These are phyloP conservation scores for Seriola quinqueradiata DNA, from an alignment of 2,113 vertebrate species.

Conservation along the genomic window DNA sequence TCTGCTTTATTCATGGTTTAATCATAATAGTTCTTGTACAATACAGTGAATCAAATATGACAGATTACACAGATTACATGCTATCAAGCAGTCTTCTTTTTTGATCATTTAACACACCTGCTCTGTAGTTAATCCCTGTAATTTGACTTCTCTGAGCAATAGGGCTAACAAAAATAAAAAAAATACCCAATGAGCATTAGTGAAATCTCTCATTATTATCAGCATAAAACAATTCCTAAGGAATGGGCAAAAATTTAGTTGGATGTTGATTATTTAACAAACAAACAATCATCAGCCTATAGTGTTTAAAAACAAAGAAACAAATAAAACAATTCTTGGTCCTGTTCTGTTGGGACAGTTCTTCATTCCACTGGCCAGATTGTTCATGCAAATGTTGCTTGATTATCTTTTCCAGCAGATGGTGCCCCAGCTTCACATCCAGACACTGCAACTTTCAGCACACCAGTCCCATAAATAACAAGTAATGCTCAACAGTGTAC, in stretches of 20 bases:
- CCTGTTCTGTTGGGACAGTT: too few species aligned
- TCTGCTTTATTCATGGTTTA: not conserved
- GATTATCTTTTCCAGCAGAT: constrained; percentile 62
- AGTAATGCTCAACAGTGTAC: not conserved
- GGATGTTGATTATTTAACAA: not conserved
- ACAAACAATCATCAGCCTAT: not conserved
- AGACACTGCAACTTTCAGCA: constrained; percentile 9
- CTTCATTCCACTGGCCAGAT: not conserved
- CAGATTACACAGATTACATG: too few species aligned
- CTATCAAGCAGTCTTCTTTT: too few species aligned
- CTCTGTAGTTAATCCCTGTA: too few species aligned
- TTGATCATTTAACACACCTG: too few species aligned
- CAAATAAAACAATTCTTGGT: too few species aligned
- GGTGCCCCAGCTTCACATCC: constrained; percentile 29
- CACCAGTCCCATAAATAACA: not conserved
- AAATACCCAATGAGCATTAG: not conserved
- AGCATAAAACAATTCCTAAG: too few species aligned
- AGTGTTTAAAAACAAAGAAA: not conserved
- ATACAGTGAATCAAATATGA: too few species aligned
- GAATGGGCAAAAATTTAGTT: not conserved
- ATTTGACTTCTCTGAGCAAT: too few species aligned
- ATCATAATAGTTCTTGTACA: too few species aligned
- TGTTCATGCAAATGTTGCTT: not conserved
- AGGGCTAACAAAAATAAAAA: too few species aligned
- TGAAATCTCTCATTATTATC: not conserved